A percentile compares a stretch with the other conserved stretches of the same genome.
Evolutionary conservation across 2,113 vertebrate genomes (phyloP).

Genomic region (Hipposideros armiger): DNA sequence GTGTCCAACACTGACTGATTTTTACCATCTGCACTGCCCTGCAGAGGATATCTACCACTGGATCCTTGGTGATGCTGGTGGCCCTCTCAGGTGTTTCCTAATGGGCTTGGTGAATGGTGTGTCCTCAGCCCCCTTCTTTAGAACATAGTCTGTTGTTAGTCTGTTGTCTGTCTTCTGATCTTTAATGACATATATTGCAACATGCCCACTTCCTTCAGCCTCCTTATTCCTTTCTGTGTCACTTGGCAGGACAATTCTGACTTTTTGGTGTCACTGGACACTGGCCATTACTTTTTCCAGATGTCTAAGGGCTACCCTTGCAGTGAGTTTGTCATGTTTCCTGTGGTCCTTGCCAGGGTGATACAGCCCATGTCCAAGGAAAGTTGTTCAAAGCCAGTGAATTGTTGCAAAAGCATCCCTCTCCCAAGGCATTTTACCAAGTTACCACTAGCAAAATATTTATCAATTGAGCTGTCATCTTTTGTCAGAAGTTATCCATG

Average conservation of each 20-base stretch:
- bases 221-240: not conserved
- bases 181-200: not conserved
- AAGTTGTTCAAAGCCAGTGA: conserved; percentile 5
- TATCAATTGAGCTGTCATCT: not conserved
- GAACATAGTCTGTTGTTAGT: not conserved
- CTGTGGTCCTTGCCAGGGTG: not conserved
- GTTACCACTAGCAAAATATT: not conserved
- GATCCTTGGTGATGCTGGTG: not conserved
- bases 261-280: not conserved
- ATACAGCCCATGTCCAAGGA: not conserved
- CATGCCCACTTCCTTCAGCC: not conserved
- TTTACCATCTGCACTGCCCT: not conserved
- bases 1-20: not conserved
- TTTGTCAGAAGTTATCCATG: not conserved
- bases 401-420: not conserved
- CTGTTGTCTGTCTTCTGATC: not conserved
- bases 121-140: not conserved
- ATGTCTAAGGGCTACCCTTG: not conserved
- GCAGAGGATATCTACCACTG: not conserved
- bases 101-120: not conserved
- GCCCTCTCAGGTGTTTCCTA: not conserved
- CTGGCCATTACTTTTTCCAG: not conserved
- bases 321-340: not conserved
- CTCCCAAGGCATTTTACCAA: not conserved
- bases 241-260: not conserved